phyloP scores from a whole-genome alignment of 2,888 invertebrate genomes.

The Ichneumon xanthorius region DNA sequence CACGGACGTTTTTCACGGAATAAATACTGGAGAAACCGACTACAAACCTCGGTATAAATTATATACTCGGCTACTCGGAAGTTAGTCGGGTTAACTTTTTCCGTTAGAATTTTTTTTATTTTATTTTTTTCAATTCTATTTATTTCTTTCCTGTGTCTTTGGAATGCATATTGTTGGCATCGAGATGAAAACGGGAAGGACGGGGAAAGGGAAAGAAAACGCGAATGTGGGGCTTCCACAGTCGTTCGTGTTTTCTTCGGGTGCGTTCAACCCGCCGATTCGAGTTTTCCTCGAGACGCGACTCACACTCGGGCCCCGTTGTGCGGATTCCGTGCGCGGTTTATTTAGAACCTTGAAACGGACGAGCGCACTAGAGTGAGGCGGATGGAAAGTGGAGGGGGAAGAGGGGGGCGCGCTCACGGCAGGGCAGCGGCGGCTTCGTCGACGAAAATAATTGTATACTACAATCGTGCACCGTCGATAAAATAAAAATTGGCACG shows the following conservation, averaged over 20 bases:
- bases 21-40: not conserved
- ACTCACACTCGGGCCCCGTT: constrained; percentile 7
- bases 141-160: not conserved
- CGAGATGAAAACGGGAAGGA: not conserved
- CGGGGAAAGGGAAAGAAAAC: not conserved
- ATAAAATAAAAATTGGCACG: not conserved
- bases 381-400: not conserved
- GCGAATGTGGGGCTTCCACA: constrained; percentile 6
- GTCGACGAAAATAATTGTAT: constrained; percentile 19
- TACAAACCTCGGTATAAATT: constrained; percentile 2
- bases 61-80: not conserved
- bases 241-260: constrained; percentile 31
- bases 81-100: not conserved
- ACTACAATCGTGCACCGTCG: not conserved
- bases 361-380: not conserved
- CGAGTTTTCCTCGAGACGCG: constrained; percentile 10
- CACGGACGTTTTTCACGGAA: constrained; percentile 24
- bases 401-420: not conserved
- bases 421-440: constrained; percentile 9
- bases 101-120: not conserved
- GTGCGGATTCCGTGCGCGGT: constrained; percentile 41
- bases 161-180: not conserved
- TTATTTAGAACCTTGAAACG: constrained; percentile 67
- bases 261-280: constrained; percentile 38
- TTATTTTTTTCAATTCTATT: not conserved